Conservation (phyloP, 2,797 vertebrate species). For the Geotria australis region DNA sequence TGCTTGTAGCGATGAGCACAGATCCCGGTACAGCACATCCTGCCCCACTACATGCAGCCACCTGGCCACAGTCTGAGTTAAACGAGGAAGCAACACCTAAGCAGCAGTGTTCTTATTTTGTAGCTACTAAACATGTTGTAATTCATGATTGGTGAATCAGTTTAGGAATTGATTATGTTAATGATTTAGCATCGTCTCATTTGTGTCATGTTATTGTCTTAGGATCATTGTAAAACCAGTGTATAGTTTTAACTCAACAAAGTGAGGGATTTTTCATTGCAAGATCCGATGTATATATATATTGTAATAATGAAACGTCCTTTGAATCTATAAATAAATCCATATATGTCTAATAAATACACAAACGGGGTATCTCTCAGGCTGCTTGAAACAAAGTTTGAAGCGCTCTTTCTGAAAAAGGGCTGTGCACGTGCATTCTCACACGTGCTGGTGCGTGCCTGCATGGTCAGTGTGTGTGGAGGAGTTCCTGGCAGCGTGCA, state of each 20-base stretch:
- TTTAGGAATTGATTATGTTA: not conserved
- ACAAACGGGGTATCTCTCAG: too few relatives aligned
- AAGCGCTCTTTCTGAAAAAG: too few relatives aligned
- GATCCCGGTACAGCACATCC: not conserved
- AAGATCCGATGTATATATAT: not conserved
- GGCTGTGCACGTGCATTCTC: too few relatives aligned
- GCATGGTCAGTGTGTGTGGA: slow-evolving; percentile 19
- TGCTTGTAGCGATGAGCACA: slow-evolving; percentile 33
- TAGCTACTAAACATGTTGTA: not conserved
- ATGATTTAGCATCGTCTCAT: too few relatives aligned
- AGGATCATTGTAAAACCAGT: too few relatives aligned
- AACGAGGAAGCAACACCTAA: too few relatives aligned
- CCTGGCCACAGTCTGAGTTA: not conserved
- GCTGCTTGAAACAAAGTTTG: too few relatives aligned
- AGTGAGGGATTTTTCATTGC: not conserved
- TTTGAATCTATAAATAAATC: too few relatives aligned
- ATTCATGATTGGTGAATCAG: too few relatives aligned
- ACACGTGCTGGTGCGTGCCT: not conserved
- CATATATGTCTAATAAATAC: too few relatives aligned
- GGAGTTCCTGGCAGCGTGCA: slow-evolving; percentile 37
- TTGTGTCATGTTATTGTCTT: too few relatives aligned
- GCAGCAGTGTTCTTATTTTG: not conserved
- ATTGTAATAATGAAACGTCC: not conserved
- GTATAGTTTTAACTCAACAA: not conserved
- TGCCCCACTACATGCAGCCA: not conserved